Base-by-base conservation (phyloP, 1,140 invertebrate genomes). In the Lamellibrachia luymesi region DNA sequence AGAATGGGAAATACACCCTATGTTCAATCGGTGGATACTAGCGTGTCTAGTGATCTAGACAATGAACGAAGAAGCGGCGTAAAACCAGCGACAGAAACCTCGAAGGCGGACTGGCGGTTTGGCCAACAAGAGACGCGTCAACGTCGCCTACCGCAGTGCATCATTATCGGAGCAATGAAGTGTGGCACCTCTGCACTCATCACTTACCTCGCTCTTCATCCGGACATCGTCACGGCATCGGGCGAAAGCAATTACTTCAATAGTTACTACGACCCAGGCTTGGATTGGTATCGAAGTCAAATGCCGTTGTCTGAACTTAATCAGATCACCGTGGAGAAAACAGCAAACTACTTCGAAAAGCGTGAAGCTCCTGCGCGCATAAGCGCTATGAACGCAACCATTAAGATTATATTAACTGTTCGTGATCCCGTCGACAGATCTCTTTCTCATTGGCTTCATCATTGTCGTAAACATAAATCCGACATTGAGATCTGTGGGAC, bases 381-480 rank as follows among this genome's bases (percentile, higher is more conserved):
- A 38, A 38, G 4, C n/a, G 22, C 22, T 10, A 93, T 93, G 93
- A 90, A 89, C 51, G 51, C 27, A 17, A 56, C 51, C 13, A 93
- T 64, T 64, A 98, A 98, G 96, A 96, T 99, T 17, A 97, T 99
- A 50, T 97, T 98, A 6, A 98, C 99, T 17, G 98, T 99, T 1
- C 96, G 98, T 38, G 98, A 99, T 96, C 98, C 98, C 2, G 98
- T 99, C 13, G 98, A 98, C 0, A 96, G 98, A 92, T 98, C 98
- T 10, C 98, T 99, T 50, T 99, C 98, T n/a, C 98, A 99, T 96
- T 99, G 99, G 94, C 98, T 98, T 0, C 98, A 99, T 94, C 64
- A 94, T 6, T 80, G 64, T 17, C 92, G 92, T 27, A 50, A 56
- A 6, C 92, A 94, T 52, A 25, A 92, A 56, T 50, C 8, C n/a